Percentiles rank a stretch among this genome's conserved stretches.
These are phyloP conservation scores for Pycnonotus jocosus DNA, from an alignment of 2,113 vertebrate genomes.

Conservation along the genomic window DNA sequence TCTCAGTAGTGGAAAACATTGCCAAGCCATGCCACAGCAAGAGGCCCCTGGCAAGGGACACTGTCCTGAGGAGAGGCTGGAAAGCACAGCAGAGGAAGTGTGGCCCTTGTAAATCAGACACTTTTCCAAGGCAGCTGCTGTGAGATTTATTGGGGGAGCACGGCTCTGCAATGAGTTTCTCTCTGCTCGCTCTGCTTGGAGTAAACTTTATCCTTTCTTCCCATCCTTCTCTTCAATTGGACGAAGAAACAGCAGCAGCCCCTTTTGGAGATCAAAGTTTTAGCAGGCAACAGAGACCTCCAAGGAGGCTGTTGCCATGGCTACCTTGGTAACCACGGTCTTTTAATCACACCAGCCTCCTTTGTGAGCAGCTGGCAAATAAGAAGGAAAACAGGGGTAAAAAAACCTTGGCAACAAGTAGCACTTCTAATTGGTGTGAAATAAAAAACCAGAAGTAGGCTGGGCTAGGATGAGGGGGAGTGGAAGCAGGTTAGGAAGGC, in stretches of 20 bases:
- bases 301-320: conserved; percentile 79
- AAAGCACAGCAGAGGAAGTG: neutral
- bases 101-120: neutral
- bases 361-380: conserved; percentile 65
- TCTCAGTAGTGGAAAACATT: neutral
- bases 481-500: neutral
- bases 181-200: conserved; percentile 16
- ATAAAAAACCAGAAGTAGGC: neutral
- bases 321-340: conserved; percentile 67
- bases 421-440: conserved; percentile 41
- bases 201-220: conserved; percentile 64
- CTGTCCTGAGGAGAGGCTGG: neutral
- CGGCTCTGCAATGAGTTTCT: conserved; percentile 26
- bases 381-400: conserved; percentile 17
- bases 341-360: conserved; percentile 70
- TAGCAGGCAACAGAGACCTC: conserved; percentile 76
- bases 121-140: neutral
- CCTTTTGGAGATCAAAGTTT: conserved; percentile 77
- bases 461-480: accelerated
- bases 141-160: conserved; percentile 47
- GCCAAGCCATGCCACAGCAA: neutral
- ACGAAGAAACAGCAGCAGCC: conserved; percentile 54
- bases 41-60: neutral
- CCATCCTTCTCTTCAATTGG: conserved; percentile 38
- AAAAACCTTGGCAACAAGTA: conserved; percentile 66